Percentiles rank a stretch among this genome's conserved stretches.
These are phyloP conservation scores for Acanthurus tractus DNA, from an alignment of 2,797 vertebrate genomes.

Conservation along the genomic window DNA sequence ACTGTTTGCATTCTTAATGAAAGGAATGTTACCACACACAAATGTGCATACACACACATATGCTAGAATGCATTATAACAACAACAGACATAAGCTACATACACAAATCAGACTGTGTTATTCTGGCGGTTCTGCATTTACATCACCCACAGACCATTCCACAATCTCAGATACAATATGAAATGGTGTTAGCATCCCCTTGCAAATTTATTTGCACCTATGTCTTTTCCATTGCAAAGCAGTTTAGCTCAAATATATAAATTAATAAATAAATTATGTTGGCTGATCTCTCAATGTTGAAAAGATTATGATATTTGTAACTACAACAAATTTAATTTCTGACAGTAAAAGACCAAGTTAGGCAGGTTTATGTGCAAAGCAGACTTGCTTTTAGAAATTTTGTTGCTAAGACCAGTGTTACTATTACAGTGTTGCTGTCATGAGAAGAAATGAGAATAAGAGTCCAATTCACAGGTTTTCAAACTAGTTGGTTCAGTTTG, in stretches of 20 bases:
- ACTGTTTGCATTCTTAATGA: slow-evolving; percentile 3
- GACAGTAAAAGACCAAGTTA: too few relatives aligned
- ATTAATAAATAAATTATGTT: accelerated
- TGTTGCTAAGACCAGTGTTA: too few relatives aligned
- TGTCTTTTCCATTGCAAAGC: background rate
- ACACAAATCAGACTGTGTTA: background rate
- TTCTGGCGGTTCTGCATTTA: background rate
- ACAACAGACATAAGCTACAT: background rate
- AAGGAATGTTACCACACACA: background rate
- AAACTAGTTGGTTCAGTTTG: too few relatives aligned
- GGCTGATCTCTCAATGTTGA: background rate
- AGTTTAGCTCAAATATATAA: background rate
- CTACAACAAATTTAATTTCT: background rate
- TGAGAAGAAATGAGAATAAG: too few relatives aligned
- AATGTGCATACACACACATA: background rate
- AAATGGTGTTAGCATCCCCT: background rate
- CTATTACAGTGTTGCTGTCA: too few relatives aligned
- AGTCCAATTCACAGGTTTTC: too few relatives aligned
- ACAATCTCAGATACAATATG: background rate
- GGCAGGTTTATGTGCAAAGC: too few relatives aligned
- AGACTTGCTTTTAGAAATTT: too few relatives aligned
- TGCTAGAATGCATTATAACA: slow-evolving; percentile 9
- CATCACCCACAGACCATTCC: background rate
- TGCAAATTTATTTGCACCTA: background rate
- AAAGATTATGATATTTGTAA: background rate